phyloP scores from a whole-genome alignment of 2,113 vertebrate species.

The Pseudolaguvia tuberculata region DNA sequence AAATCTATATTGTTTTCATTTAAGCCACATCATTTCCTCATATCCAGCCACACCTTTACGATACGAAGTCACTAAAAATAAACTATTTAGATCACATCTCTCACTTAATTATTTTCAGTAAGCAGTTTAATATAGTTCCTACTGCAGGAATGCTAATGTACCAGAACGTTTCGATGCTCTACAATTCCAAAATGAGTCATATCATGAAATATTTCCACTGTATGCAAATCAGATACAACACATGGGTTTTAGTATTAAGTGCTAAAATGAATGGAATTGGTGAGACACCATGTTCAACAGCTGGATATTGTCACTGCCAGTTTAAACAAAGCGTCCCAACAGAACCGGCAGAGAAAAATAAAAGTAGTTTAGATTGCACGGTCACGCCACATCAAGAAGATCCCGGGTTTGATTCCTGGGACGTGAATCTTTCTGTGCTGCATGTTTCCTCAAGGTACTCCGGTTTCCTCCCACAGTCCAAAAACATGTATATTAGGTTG shows the following conservation, averaged over 20 bases:
- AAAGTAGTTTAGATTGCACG: too few relatives aligned
- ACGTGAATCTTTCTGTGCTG: too few relatives aligned
- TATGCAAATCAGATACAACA: constrained; percentile 13
- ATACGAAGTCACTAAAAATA: not conserved
- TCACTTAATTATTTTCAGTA: not conserved
- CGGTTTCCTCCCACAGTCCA: too few relatives aligned
- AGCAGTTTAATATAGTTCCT: not conserved
- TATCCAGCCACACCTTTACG: not conserved
- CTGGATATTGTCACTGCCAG: constrained; percentile 13
- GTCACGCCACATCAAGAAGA: too few relatives aligned
- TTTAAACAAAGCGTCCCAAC: not conserved
- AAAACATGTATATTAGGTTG: too few relatives aligned
- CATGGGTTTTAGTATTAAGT: constrained; percentile 5
- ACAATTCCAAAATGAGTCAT: constrained; percentile 11
- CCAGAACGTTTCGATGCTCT: not conserved
- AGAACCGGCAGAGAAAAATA: not conserved
- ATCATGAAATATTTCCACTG: not conserved
- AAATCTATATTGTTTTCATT: not conserved
- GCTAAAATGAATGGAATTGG: not conserved
- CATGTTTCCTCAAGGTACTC: too few relatives aligned
- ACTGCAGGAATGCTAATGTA: not conserved
- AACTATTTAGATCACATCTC: too few relatives aligned
- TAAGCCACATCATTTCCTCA: not conserved
- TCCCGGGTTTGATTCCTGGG: too few relatives aligned
- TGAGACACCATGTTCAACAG: constrained; percentile 6